A percentile compares a stretch with the other conserved stretches of the same genome.
phyloP scores from a whole-genome alignment of 2,888 invertebrate genomes.

The Doris montereyensis region DNA sequence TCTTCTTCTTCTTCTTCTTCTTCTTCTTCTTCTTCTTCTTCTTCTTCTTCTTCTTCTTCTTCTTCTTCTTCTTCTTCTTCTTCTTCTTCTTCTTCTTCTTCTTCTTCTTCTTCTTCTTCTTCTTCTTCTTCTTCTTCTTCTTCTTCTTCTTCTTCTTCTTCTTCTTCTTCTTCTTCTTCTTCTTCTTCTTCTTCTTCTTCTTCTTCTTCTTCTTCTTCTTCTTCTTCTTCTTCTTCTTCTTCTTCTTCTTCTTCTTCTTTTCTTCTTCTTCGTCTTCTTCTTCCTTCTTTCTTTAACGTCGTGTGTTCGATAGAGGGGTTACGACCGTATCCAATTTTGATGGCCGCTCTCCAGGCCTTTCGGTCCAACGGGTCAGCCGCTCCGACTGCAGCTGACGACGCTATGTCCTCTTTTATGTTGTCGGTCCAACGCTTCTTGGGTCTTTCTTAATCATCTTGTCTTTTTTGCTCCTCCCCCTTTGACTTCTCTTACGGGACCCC shows the following conservation, averaged over 20 bases:
- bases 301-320: no score
- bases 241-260: neutral
- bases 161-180: neutral
- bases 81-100: neutral
- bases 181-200: neutral
- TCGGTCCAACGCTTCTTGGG: no score
- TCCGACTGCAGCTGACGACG: no score
- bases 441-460: no score
- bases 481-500: no score
- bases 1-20: slow-evolving; percentile 2
- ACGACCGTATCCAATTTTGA: no score
- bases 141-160: neutral
- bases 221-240: neutral
- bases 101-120: neutral
- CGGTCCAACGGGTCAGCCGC: no score
- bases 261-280: neutral
- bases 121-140: neutral
- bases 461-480: no score
- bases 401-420: no score
- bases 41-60: neutral
- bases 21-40: neutral
- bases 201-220: neutral
- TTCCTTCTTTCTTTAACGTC: neutral
- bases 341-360: no score
- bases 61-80: neutral